These are phyloP conservation scores for Hirtodrosophila alboralis DNA, from an alignment of 2,888 invertebrate species.

Conservation along the genomic window DNA sequence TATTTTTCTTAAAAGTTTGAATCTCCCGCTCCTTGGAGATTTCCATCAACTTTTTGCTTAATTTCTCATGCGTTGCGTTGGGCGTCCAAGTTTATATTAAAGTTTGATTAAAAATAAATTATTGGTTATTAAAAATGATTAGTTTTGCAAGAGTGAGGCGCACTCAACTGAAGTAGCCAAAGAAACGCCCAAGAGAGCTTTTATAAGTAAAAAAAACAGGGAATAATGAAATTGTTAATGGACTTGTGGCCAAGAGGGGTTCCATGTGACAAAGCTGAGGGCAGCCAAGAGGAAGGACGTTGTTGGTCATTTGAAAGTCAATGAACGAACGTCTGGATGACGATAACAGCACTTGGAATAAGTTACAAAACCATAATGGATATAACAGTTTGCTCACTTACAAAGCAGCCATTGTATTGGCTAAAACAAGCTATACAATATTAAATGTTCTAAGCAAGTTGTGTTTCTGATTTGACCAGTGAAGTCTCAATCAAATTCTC, in stretches of 20 bases:
- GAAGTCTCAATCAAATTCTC: too few species aligned
- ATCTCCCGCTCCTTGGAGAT: background rate
- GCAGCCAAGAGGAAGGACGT: background rate
- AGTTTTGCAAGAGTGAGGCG: slow-evolving; percentile 61
- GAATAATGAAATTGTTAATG: slow-evolving; percentile 75
- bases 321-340: slow-evolving; percentile 20
- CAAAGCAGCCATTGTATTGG: slow-evolving; percentile 21
- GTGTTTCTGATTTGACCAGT: too few species aligned
- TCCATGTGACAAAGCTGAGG: slow-evolving; percentile 50
- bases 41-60: slow-evolving; percentile 35
- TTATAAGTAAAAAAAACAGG: slow-evolving; percentile 49
- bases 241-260: slow-evolving; percentile 32
- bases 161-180: slow-evolving; percentile 44
- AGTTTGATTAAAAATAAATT: slow-evolving; percentile 80
- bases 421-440: background rate
- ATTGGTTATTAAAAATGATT: slow-evolving; percentile 80
- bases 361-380: slow-evolving; percentile 8
- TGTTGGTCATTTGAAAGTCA: slow-evolving; percentile 59
- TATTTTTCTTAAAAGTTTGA: slow-evolving; percentile 45
- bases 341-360: slow-evolving; percentile 24
- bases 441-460: background rate
- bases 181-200: slow-evolving; percentile 35
- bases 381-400: slow-evolving; percentile 14
- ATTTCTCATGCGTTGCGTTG: slow-evolving; percentile 56
- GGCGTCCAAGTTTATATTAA: slow-evolving; percentile 70